These are phyloP conservation scores for Argyra leucocephala DNA, from an alignment of 2,888 invertebrate genomes.

Conservation along the genomic window DNA sequence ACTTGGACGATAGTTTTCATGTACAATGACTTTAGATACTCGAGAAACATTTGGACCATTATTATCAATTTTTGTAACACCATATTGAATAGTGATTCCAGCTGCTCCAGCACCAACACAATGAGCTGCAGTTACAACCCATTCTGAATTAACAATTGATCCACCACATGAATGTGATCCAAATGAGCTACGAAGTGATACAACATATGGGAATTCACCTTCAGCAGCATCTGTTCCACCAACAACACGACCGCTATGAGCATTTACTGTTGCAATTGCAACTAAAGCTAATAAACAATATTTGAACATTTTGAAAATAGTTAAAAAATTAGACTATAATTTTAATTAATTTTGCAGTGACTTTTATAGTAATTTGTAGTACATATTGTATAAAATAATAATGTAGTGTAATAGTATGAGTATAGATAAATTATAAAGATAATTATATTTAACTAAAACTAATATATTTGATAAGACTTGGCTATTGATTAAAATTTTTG, in stretches of 20 bases:
- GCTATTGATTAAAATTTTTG: too few species aligned
- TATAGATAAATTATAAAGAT: too few species aligned
- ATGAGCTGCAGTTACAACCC: slow-evolving; percentile 36
- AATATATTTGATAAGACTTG: too few species aligned
- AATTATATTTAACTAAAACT: too few species aligned
- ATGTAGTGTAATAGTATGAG: too few species aligned
- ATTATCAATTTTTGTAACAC: slow-evolving; percentile 26
- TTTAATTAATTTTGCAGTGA: neutral
- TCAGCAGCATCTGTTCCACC: slow-evolving; percentile 34
- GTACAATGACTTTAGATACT: slow-evolving; percentile 34
- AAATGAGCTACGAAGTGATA: slow-evolving; percentile 16
- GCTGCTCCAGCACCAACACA: slow-evolving; percentile 26
- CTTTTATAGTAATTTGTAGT: neutral
- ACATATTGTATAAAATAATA: too few species aligned
- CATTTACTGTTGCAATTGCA: neutral
- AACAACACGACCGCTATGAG: slow-evolving; percentile 31
- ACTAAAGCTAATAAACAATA: neutral
- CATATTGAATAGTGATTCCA: slow-evolving; percentile 31
- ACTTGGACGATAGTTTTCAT: slow-evolving; percentile 31
- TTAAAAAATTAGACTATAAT: neutral
- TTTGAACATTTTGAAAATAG: neutral
- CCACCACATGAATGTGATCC: slow-evolving; percentile 34
- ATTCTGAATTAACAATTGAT: slow-evolving; percentile 30
- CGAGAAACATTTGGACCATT: slow-evolving; percentile 29
- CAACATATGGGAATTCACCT: slow-evolving; percentile 34